phyloP scores from a whole-genome alignment of 2,888 invertebrate species.

The Lapara coniferarum region DNA sequence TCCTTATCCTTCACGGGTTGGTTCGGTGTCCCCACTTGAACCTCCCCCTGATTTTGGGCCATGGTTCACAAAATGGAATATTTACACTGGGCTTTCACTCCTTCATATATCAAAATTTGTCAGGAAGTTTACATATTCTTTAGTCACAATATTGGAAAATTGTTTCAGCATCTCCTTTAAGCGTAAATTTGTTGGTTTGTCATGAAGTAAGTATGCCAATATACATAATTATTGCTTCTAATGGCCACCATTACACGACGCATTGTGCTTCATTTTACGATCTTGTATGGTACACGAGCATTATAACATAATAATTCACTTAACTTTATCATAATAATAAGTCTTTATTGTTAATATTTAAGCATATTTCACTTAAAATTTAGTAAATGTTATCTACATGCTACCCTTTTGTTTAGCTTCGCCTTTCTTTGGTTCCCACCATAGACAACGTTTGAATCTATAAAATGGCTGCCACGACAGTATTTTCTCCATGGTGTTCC shows the following conservation, averaged over 20 bases:
- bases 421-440: slow-evolving; percentile 78
- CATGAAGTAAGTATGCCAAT: slow-evolving; percentile 80
- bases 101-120: slow-evolving; percentile 62
- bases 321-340: slow-evolving; percentile 52
- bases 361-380: slow-evolving; percentile 63
- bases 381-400: slow-evolving; percentile 79
- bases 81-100: slow-evolving; percentile 68
- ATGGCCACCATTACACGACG: slow-evolving; percentile 84
- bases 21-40: slow-evolving; percentile 80
- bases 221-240: slow-evolving; percentile 82
- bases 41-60: slow-evolving; percentile 82
- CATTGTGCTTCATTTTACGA: slow-evolving; percentile 75
- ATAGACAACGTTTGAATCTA: slow-evolving; percentile 73
- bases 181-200: slow-evolving; percentile 68
- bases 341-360: slow-evolving; percentile 56
- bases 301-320: slow-evolving; percentile 55
- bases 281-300: slow-evolving; percentile 55
- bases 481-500: slow-evolving; percentile 54
- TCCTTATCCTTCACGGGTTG: slow-evolving; percentile 81
- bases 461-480: slow-evolving; percentile 80
- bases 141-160: slow-evolving; percentile 49
- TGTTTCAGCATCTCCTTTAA: slow-evolving; percentile 51
- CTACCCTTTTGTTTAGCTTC: slow-evolving; percentile 84
- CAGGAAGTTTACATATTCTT: slow-evolving; percentile 68
- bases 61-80: slow-evolving; percentile 69